A percentile compares a stretch with the other conserved stretches of the same genome.
Conservation (phyloP, 2,113 vertebrate genomes). For the Hypomesus transpacificus region DNA sequence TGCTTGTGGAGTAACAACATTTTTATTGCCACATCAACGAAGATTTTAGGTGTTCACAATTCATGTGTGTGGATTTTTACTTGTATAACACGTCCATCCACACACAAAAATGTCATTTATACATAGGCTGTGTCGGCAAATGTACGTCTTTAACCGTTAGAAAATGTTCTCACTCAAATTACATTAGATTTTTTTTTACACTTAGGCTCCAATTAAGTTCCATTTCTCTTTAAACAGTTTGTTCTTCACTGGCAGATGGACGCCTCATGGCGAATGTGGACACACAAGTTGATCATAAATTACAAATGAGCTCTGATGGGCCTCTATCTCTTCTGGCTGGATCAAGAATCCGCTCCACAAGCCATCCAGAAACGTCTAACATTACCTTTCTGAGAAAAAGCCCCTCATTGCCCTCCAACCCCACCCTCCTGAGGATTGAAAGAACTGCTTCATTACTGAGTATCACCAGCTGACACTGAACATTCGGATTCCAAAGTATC, state of each 20-base stretch:
- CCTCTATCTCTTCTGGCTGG: constrained; percentile 42
- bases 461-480: neutral
- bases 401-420: neutral
- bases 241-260: constrained; percentile 59
- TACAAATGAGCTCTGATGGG: constrained; percentile 60
- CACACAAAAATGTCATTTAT: too few relatives aligned
- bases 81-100: too few relatives aligned
- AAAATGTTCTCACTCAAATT: constrained; percentile 30
- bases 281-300: constrained; percentile 63
- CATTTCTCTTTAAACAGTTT: constrained; percentile 50
- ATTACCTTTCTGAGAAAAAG: neutral
- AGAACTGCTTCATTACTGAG: constrained; percentile 1
- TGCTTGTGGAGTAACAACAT: constrained; percentile 39
- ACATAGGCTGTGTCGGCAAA: neutral
- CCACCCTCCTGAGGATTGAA: neutral
- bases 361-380: neutral
- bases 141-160: neutral
- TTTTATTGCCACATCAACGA: too few relatives aligned
- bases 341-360: constrained; percentile 24
- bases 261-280: constrained; percentile 54
- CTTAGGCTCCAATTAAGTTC: constrained; percentile 44
- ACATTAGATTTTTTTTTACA: too few relatives aligned
- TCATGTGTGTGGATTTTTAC: too few relatives aligned
- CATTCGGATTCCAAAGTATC: constrained; percentile 1
- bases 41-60: too few relatives aligned